Percentiles rank a stretch among this genome's conserved stretches.
These are phyloP conservation scores for Drosophila neonasuta DNA, from an alignment of 2,888 invertebrate genomes.

Conservation along the genomic window DNA sequence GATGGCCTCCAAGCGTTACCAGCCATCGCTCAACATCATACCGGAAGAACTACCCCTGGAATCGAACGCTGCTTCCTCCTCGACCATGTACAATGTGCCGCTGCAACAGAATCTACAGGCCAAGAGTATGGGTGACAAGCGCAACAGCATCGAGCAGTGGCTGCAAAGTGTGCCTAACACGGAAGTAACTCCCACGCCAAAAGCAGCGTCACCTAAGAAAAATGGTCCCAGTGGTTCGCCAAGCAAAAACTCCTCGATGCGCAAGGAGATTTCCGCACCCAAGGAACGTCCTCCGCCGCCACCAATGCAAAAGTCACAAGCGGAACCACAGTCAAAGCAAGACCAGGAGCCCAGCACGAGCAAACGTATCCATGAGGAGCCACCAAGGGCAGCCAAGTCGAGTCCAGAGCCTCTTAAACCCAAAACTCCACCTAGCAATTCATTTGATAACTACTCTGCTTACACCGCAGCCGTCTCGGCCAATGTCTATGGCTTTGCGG, in stretches of 20 bases:
- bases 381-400: constrained; percentile 28
- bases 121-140: constrained; percentile 86
- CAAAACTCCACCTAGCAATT: constrained; percentile 26
- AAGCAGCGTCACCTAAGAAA: constrained; percentile 43
- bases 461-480: constrained; percentile 65
- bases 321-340: constrained; percentile 12
- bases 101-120: constrained; percentile 79
- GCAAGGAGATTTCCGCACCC: constrained; percentile 73
- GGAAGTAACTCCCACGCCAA: constrained; percentile 54
- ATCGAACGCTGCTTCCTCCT: constrained; percentile 64
- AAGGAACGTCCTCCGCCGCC: constrained; percentile 81
- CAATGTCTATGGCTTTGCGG: constrained; percentile 77
- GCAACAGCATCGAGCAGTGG: constrained; percentile 89
- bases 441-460: constrained; percentile 67
- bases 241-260: constrained; percentile 47
- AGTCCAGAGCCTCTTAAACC: constrained; percentile 45
- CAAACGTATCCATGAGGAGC: not conserved
- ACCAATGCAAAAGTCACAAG: constrained; percentile 48
- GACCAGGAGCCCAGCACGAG: not conserved
- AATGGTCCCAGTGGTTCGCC: constrained; percentile 36
- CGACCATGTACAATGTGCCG: constrained; percentile 83
- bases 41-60: constrained; percentile 86
- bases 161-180: constrained; percentile 86
- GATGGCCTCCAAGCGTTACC: constrained; percentile 91
- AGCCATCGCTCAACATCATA: constrained; percentile 90